Percentiles rank a stretch among this genome's conserved stretches.
These are phyloP conservation scores for Pilophorus perplexus DNA, from an alignment of 2,888 invertebrate species.

Conservation along the genomic window DNA sequence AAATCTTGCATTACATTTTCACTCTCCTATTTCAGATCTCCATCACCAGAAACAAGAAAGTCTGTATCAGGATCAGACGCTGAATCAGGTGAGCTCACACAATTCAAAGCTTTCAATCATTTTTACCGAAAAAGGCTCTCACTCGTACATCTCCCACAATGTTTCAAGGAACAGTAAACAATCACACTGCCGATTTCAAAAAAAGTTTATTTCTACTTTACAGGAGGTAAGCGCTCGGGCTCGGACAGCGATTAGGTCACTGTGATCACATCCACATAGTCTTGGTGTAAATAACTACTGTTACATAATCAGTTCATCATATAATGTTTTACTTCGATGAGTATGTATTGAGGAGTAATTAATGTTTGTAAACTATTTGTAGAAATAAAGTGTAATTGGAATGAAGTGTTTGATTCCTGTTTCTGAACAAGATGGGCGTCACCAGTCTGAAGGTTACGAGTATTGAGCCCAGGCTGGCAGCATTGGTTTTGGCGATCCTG, in stretches of 20 bases:
- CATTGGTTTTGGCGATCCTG: slow-evolving; percentile 18
- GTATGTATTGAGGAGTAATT: background rate
- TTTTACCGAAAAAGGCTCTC: background rate
- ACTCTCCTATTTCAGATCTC: slow-evolving; percentile 48
- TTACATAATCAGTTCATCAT: background rate
- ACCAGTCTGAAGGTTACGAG: too few species aligned
- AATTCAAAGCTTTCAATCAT: background rate
- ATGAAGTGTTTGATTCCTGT: background rate
- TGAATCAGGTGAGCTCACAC: slow-evolving; percentile 38
- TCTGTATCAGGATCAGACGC: slow-evolving; percentile 47
- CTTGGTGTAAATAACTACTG: background rate
- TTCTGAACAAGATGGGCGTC: background rate
- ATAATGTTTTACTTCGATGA: background rate
- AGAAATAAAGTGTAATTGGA: background rate
- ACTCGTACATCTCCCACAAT: background rate
- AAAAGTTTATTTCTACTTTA: slow-evolving; percentile 3
- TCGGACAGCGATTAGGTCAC: slow-evolving; percentile 36
- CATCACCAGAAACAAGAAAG: slow-evolving; percentile 46
- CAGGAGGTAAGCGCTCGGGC: slow-evolving; percentile 40
- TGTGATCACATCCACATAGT: background rate
- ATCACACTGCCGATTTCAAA: background rate
- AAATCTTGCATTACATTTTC: slow-evolving; percentile 46
- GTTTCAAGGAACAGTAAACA: too few species aligned
- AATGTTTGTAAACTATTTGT: background rate
- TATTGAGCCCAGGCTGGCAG: slow-evolving; percentile 41